phyloP scores from a whole-genome alignment of 2,113 vertebrate genomes.

The Serilophus lunatus region DNA sequence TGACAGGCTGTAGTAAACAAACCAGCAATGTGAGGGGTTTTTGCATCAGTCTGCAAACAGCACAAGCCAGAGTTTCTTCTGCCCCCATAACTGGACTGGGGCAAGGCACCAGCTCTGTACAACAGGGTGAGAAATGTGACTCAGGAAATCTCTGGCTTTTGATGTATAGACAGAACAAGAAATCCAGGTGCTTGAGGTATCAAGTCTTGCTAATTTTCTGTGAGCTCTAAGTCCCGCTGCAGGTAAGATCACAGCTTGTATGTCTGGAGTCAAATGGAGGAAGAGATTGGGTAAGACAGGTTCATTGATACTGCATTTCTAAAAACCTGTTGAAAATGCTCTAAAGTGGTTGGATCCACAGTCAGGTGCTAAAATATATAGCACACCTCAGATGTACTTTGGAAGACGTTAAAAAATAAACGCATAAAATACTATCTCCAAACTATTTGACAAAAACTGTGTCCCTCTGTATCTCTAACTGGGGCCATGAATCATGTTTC shows the following conservation, averaged over 20 bases:
- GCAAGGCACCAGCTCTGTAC: background rate
- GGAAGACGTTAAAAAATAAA: background rate
- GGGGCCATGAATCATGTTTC: background rate
- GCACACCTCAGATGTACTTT: background rate
- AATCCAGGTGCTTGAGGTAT: background rate
- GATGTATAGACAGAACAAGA: background rate
- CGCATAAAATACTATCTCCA: background rate
- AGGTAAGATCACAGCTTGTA: background rate
- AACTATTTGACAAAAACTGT: background rate
- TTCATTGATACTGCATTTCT: background rate
- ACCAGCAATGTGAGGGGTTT: background rate
- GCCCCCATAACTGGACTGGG: background rate
- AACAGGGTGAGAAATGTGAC: background rate
- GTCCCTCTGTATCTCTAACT: background rate
- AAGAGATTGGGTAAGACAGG: background rate
- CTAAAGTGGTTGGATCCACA: background rate
- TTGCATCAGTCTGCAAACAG: background rate
- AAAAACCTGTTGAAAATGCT: background rate
- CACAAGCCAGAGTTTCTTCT: background rate
- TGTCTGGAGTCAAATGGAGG: background rate
- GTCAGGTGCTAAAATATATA: background rate
- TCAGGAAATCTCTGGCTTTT: background rate
- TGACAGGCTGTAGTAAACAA: background rate
- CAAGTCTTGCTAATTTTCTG: background rate
- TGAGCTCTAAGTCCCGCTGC: background rate